Conservation (phyloP, 2,797 vertebrate species). For the Coracias cyanogaster region DNA sequence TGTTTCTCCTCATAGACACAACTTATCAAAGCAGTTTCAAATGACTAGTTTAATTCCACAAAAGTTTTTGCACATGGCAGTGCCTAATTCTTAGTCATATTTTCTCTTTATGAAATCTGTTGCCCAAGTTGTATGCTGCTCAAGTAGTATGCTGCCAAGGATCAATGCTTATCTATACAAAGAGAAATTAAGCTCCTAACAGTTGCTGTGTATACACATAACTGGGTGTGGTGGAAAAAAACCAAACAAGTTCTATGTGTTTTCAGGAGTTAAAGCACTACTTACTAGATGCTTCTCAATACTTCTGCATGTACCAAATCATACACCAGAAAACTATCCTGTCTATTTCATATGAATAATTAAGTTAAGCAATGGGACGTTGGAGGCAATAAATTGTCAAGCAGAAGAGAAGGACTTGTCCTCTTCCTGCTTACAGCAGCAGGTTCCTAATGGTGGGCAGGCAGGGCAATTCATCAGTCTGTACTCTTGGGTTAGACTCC, state of each 20-base stretch:
- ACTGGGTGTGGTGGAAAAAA: neutral
- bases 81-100: neutral
- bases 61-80: neutral
- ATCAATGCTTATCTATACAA: neutral
- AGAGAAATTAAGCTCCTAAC: neutral
- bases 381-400: neutral
- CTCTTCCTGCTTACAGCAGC: neutral
- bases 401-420: neutral
- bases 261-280: neutral
- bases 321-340: neutral
- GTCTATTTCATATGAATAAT: neutral
- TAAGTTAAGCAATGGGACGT: neutral
- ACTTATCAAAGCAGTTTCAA: neutral
- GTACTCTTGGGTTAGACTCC: neutral
- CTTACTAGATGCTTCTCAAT: neutral
- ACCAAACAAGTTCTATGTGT: accelerated
- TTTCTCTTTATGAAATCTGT: neutral
- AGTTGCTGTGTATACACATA: neutral
- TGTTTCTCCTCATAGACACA: neutral
- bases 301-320: neutral
- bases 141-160: neutral
- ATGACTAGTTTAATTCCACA: neutral
- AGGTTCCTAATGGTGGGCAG: neutral
- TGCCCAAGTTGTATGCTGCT: neutral
- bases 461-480: neutral